A percentile compares a stretch with the other conserved stretches of the same genome.
phyloP scores from a whole-genome alignment of 2,888 invertebrate genomes.

The Exephanes ischioxanthus region DNA sequence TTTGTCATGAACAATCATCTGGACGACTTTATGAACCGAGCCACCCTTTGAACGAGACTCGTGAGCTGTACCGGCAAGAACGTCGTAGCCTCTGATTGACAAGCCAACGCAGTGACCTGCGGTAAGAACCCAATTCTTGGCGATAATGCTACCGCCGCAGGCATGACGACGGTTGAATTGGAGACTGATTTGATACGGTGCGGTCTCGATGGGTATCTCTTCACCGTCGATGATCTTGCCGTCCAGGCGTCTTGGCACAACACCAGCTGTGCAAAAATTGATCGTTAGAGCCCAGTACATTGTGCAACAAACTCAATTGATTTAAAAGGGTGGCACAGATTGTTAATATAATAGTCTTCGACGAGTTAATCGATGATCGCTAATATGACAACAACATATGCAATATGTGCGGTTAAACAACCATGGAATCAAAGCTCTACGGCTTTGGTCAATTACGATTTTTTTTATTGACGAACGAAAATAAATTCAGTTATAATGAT shows the following conservation, averaged over 20 bases:
- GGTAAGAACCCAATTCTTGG: slow-evolving; percentile 85
- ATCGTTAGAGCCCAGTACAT: background rate
- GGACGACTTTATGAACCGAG: slow-evolving; percentile 48
- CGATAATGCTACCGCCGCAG: slow-evolving; percentile 87
- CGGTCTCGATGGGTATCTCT: slow-evolving; percentile 85
- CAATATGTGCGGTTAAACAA: too few species aligned
- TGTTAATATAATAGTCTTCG: background rate
- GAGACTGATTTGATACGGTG: slow-evolving; percentile 84
- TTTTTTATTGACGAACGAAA: too few species aligned
- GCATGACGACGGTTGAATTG: slow-evolving; percentile 82
- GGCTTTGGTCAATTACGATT: too few species aligned
- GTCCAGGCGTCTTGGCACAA: slow-evolving; percentile 3
- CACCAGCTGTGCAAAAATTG: background rate
- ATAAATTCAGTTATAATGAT: background rate
- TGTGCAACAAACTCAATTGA: background rate
- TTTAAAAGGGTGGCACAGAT: background rate
- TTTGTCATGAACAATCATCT: slow-evolving; percentile 54
- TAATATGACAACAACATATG: background rate
- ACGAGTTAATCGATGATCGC: background rate
- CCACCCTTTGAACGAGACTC: slow-evolving; percentile 71
- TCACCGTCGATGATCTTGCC: slow-evolving; percentile 39
- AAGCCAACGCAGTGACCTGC: slow-evolving; percentile 86
- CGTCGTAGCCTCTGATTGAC: slow-evolving; percentile 84
- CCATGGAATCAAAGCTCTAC: too few species aligned
- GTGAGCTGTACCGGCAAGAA: slow-evolving; percentile 85